These are phyloP conservation scores for Antedon mediterranea DNA, from an alignment of 53 echinoderm and acorn worm species.

Conservation along the genomic window DNA sequence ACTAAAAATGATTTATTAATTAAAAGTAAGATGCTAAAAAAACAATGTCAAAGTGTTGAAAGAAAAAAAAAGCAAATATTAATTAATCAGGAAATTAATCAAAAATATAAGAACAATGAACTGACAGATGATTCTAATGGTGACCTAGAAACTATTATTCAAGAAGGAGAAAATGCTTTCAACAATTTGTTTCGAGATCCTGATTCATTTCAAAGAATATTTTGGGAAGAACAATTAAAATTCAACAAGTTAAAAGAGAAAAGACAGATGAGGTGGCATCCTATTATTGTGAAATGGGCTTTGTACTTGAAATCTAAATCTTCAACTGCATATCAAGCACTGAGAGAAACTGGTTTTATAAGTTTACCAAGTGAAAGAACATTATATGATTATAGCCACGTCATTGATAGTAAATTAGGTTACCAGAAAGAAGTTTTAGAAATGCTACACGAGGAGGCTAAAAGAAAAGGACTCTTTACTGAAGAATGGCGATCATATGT, in stretches of 20 bases:
- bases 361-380: too few species aligned
- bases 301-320: constrained; percentile 4
- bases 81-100: neutral
- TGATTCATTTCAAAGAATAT: constrained; percentile 14
- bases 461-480: too few species aligned
- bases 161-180: neutral
- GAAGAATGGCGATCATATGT: too few species aligned
- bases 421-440: too few species aligned
- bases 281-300: constrained; percentile 9
- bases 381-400: too few species aligned
- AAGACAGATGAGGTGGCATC: constrained; percentile 9
- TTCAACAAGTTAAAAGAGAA: neutral
- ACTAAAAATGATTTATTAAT: neutral
- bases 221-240: constrained; percentile 6
- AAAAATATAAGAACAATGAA: neutral
- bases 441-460: too few species aligned
- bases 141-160: neutral
- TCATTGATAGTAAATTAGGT: too few species aligned
- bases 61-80: neutral
- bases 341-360: too few species aligned
- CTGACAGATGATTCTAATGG: neutral
- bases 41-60: neutral
- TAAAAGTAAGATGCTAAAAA: neutral
- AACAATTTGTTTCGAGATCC: neutral
- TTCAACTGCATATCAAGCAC: too few species aligned